These are phyloP conservation scores for Terebella lapidaria DNA, from an alignment of 2,888 invertebrate species.

Conservation along the genomic window DNA sequence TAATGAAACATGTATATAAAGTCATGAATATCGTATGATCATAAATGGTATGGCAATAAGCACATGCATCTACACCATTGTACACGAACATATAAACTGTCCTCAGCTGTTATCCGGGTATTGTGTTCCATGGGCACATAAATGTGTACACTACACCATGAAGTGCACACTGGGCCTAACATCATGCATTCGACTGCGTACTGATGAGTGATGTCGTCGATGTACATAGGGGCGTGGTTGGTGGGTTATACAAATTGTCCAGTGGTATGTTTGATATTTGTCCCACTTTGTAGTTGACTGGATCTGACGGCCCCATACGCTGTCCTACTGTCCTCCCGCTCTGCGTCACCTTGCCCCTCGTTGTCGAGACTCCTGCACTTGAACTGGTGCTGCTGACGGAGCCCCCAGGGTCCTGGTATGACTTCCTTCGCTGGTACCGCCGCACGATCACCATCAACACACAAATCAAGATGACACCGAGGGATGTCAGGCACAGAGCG, in stretches of 20 bases:
- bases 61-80: no score
- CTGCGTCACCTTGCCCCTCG: slow-evolving; percentile 21
- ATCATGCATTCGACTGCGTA: slow-evolving; percentile 1
- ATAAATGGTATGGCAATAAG: no score
- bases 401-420: slow-evolving; percentile 44
- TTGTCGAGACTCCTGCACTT: not conserved
- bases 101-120: no score
- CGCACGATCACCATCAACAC: slow-evolving; percentile 45
- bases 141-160: no score
- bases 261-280: slow-evolving; percentile 51
- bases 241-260: slow-evolving; percentile 52
- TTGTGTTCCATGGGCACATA: no score
- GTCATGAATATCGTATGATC: no score
- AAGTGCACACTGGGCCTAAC: no score
- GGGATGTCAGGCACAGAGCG: slow-evolving; percentile 32
- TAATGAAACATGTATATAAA: no score
- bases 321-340: slow-evolving; percentile 42
- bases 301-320: not conserved
- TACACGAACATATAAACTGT: no score
- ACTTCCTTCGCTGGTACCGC: slow-evolving; percentile 43
- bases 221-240: slow-evolving; percentile 41
- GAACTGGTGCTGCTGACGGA: not conserved
- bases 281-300: slow-evolving; percentile 34
- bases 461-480: slow-evolving; percentile 40
- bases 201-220: slow-evolving; percentile 41